Base-by-base conservation (phyloP, 2,888 invertebrate genomes). In the Diogma glabrata region DNA sequence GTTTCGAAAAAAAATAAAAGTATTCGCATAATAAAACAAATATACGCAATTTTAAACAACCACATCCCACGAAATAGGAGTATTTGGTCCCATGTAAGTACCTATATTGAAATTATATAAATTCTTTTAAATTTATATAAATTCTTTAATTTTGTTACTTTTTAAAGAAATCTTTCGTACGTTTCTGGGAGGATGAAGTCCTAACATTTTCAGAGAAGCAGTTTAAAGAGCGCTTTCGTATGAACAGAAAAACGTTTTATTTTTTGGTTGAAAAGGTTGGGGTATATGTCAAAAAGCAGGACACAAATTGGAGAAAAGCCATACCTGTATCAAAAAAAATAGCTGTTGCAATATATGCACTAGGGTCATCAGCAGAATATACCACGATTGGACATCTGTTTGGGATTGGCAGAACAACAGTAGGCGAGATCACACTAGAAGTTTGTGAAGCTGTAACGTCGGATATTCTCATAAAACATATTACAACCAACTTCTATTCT, bases 391-490 rank as follows among this genome's bases (percentile, higher is more conserved):
- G 49, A 4, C 24, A 47, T 17, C 22, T 53, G n/a, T 55, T 55
- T 26, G 53, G 52, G 10, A 30, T 55, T 24, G 53, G 55, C 6
- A 10, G 51, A 28, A 24, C 51, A n/a, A 55, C 55, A 9, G 36
- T 51, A 1, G 53, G 55, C n/a, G 54, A 54, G 43, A 30, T 54
- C 10, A 47, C 51, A 4, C 12, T 30, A 19, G 49, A 33, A n/a
- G 46, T 51, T n/a, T 50, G 43, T 8, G 17, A 53, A 2, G n/a
- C n/a, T n/a, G n/a, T n/a, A n/a, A n/a, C n/a, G n/a, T n/a, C n/a
- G n/a, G n/a, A n/a, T n/a, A n/a, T n/a, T n/a, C n/a, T n/a, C n/a
- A n/a, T n/a, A n/a, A n/a, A n/a, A n/a, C n/a, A n/a, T n/a, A n/a
- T n/a, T n/a, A n/a, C n/a, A n/a, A n/a, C n/a, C n/a, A n/a, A n/a